Evolutionary conservation across 2,113 vertebrate genomes (phyloP).

Genomic region (Nothocercus nigrocapillus): DNA sequence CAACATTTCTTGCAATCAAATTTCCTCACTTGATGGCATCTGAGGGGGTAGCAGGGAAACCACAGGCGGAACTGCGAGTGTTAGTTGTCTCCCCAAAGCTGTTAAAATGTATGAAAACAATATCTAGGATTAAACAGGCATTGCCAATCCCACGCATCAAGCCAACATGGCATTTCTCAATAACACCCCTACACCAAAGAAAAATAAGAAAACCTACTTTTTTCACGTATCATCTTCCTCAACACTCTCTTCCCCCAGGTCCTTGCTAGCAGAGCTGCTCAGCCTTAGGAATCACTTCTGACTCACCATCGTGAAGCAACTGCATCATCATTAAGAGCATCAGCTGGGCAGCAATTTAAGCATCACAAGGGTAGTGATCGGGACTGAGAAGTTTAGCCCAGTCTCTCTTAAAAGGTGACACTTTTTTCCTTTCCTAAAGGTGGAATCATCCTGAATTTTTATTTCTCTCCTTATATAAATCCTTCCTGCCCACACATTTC

Average conservation of each 20-base stretch:
- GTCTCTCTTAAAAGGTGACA: not conserved
- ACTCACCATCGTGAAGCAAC: not conserved
- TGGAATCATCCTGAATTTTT: not conserved
- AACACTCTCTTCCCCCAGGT: not conserved
- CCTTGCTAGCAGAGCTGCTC: not conserved
- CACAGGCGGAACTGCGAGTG: not conserved
- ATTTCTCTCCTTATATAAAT: not conserved
- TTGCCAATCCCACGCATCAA: not conserved
- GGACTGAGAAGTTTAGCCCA: not conserved
- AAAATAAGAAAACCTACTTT: not conserved
- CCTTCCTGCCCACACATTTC: not conserved
- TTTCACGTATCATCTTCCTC: not conserved
- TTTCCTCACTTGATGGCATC: not conserved
- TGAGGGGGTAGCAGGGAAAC: not conserved
- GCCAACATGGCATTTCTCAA: not conserved
- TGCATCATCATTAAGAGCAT: not conserved
- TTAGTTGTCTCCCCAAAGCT: not conserved
- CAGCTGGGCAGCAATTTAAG: not conserved
- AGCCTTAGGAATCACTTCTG: not conserved
- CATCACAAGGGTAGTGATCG: accelerated
- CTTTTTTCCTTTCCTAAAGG: not conserved
- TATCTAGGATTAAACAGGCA: not conserved
- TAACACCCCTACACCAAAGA: not conserved
- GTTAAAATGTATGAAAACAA: not conserved
- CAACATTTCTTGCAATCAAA: not conserved